A percentile compares a stretch with the other conserved stretches of the same genome.
Conservation (phyloP, 2,113 vertebrate species). For the Phocoena phocoena region DNA sequence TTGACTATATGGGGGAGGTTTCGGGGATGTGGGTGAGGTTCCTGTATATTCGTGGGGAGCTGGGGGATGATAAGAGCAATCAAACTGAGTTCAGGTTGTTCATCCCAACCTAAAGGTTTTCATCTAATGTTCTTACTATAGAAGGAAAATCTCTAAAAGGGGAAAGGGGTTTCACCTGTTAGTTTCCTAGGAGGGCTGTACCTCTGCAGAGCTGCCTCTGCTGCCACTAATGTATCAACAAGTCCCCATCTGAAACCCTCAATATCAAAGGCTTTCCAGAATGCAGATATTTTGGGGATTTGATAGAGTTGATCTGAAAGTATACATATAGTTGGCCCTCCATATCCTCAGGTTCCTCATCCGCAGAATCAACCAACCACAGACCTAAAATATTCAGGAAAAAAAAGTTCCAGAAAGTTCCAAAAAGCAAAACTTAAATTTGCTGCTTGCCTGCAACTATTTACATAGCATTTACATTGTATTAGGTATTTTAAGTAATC, state of each 20-base stretch:
- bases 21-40: not conserved
- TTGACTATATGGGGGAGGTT: not conserved
- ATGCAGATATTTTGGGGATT: not conserved
- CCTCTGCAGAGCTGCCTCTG: not conserved
- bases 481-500: not conserved
- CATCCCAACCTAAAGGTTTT: not conserved
- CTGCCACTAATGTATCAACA: not conserved
- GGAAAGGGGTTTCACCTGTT: not conserved
- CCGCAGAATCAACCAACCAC: not conserved
- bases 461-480: not conserved
- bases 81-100: not conserved
- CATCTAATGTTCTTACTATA: not conserved
- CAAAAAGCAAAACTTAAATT: not conserved
- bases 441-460: not conserved
- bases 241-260: not conserved
- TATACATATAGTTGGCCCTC: not conserved
- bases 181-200: not conserved
- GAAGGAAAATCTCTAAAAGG: not conserved
- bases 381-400: not conserved
- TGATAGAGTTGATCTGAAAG: not conserved
- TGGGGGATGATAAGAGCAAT: not conserved
- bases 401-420: not conserved
- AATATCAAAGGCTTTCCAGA: not conserved
- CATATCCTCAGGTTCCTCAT: not conserved
- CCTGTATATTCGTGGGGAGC: not conserved